These are phyloP conservation scores for Hartigia nigra DNA, from an alignment of 2,888 invertebrate species.

Conservation along the genomic window DNA sequence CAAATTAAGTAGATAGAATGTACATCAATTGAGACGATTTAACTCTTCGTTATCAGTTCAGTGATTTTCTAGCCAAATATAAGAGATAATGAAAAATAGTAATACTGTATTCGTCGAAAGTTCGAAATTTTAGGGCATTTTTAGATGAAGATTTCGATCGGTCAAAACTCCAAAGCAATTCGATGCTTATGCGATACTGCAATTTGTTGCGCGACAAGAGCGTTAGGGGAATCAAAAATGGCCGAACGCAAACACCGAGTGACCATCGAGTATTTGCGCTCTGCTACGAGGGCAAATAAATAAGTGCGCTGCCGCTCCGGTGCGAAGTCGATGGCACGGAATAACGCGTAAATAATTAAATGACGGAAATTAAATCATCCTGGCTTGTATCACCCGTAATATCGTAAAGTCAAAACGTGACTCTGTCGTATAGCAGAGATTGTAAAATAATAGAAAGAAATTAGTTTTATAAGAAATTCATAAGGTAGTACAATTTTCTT, in stretches of 20 bases:
- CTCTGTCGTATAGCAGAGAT: background rate
- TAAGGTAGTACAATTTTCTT: too few species aligned
- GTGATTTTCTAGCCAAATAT: too few species aligned
- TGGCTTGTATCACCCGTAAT: background rate
- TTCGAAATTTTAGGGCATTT: background rate
- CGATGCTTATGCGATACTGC: background rate
- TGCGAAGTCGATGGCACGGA: conserved; percentile 4
- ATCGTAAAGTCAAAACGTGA: background rate
- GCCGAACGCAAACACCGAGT: background rate
- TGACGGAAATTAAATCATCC: conserved; percentile 16
- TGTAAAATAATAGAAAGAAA: background rate
- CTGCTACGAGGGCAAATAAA: conserved; percentile 1
- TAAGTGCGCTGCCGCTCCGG: background rate
- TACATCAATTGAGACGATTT: too few species aligned
- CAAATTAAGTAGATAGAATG: too few species aligned
- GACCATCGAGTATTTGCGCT: background rate
- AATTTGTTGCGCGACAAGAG: background rate
- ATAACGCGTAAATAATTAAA: conserved; percentile 10
- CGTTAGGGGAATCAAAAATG: background rate
- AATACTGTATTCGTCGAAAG: too few species aligned
- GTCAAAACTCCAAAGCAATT: background rate
- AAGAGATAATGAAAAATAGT: too few species aligned
- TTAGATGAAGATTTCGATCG: background rate
- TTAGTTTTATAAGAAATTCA: background rate
- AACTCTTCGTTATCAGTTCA: too few species aligned